Percentiles rank a stretch among this genome's conserved stretches.
These are phyloP conservation scores for Phalacrocorax carbo DNA, from an alignment of 2,113 vertebrate species.

Conservation along the genomic window DNA sequence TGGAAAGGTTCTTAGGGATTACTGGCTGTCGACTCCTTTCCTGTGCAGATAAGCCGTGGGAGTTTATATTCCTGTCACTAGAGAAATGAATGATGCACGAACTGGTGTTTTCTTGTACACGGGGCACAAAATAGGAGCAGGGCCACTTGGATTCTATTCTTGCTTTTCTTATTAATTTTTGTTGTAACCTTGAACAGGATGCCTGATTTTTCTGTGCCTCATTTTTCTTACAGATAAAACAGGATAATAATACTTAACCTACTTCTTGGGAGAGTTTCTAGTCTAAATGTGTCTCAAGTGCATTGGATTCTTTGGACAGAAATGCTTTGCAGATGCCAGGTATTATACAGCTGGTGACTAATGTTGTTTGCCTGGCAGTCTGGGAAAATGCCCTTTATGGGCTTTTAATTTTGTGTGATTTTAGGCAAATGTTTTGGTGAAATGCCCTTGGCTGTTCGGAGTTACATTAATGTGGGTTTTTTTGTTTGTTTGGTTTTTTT, in stretches of 20 bases:
- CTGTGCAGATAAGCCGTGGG: neutral
- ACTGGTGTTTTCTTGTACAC: neutral
- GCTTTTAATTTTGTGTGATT: neutral
- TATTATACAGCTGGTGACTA: slow-evolving; percentile 3
- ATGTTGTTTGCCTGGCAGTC: slow-evolving; percentile 29
- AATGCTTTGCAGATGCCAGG: neutral
- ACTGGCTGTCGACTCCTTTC: neutral
- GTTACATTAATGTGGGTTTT: neutral
- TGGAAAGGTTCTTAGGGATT: neutral
- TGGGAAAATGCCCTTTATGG: slow-evolving; percentile 33
- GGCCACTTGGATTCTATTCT: neutral
- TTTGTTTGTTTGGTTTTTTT: neutral
- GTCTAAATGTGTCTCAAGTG: slow-evolving; percentile 44
- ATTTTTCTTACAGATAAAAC: neutral
- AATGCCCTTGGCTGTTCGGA: slow-evolving; percentile 13
- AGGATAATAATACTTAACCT: slow-evolving; percentile 35
- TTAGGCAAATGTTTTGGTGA: slow-evolving; percentile 15
- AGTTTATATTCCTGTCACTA: neutral
- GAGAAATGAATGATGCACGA: neutral
- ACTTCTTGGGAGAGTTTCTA: slow-evolving; percentile 24
- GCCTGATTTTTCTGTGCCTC: neutral
- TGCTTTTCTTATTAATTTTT: neutral
- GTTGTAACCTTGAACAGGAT: slow-evolving; percentile 17
- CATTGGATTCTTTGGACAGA: slow-evolving; percentile 27
- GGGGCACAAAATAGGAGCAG: neutral